These are phyloP conservation scores for Oceanodroma tethys DNA, from an alignment of 2,113 vertebrate genomes.

Conservation along the genomic window DNA sequence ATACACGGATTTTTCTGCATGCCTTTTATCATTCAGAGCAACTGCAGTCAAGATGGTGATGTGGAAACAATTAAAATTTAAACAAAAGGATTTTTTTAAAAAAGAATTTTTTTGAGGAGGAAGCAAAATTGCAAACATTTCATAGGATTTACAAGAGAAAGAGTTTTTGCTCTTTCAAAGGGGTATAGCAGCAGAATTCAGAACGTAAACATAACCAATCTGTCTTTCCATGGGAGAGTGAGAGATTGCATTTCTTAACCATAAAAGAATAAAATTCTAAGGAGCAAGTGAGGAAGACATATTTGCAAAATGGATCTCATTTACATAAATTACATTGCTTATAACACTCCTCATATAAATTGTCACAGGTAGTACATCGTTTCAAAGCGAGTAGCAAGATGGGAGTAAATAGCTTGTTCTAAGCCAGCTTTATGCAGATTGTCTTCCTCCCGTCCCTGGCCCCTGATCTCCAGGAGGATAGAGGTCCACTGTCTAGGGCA, in stretches of 20 bases:
- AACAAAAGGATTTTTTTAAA: slow-evolving; percentile 38
- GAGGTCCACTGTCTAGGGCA: not conserved
- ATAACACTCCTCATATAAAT: slow-evolving; percentile 24
- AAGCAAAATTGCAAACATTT: slow-evolving; percentile 31
- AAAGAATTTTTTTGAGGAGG: not conserved
- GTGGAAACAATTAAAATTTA: slow-evolving; percentile 36
- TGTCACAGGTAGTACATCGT: not conserved
- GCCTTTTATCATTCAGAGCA: not conserved
- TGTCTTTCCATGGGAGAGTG: slow-evolving; percentile 13
- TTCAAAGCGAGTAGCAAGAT: not conserved
- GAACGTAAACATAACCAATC: slow-evolving; percentile 46
- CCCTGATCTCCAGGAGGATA: not conserved
- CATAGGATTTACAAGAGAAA: not conserved
- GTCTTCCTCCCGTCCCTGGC: not conserved
- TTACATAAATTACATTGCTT: slow-evolving; percentile 58
- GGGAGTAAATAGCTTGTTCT: not conserved
- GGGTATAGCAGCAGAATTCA: slow-evolving; percentile 27
- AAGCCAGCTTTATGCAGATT: not conserved
- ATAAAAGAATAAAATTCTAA: slow-evolving; percentile 56
- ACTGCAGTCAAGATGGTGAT: not conserved
- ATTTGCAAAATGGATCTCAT: slow-evolving; percentile 64
- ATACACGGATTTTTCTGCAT: not conserved
- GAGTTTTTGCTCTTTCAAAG: slow-evolving; percentile 38
- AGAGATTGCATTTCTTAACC: slow-evolving; percentile 56
- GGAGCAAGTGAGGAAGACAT: slow-evolving; percentile 39